These are phyloP conservation scores for Helarctos malayanus DNA, from an alignment of 2,797 vertebrate species.

Conservation along the genomic window DNA sequence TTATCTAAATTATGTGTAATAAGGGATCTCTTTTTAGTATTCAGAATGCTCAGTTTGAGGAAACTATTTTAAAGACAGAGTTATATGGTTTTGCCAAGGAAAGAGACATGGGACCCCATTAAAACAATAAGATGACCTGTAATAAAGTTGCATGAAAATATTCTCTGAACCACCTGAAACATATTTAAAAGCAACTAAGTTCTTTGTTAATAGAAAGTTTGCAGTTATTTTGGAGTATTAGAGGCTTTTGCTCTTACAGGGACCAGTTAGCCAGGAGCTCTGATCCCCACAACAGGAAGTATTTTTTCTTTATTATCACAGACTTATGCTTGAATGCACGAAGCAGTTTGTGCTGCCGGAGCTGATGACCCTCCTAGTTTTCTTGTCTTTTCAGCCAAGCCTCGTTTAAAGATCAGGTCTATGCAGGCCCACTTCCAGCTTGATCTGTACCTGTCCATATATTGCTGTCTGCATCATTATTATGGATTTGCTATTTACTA, in stretches of 20 bases:
- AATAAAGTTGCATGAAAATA: not conserved
- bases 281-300: not conserved
- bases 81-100: conserved; percentile 39
- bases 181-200: not conserved
- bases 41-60: conserved; percentile 23
- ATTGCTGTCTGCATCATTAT: not conserved
- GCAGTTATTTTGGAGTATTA: not conserved
- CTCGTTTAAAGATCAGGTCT: not conserved
- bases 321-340: not conserved
- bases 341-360: not conserved
- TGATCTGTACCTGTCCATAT: not conserved
- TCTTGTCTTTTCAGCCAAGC: not conserved
- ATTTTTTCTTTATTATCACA: not conserved
- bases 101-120: not conserved
- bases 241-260: not conserved
- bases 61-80: not conserved
- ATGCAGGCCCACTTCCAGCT: not conserved
- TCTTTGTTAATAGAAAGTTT: conserved; percentile 23
- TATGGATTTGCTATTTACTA: not conserved
- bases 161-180: not conserved
- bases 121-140: not conserved
- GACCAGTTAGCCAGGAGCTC: not conserved
- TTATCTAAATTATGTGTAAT: conserved; percentile 14
- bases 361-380: not conserved
- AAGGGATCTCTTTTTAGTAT: not conserved